Conservation (phyloP, 2,113 vertebrate genomes). For the Megaleporinus macrocephalus region DNA sequence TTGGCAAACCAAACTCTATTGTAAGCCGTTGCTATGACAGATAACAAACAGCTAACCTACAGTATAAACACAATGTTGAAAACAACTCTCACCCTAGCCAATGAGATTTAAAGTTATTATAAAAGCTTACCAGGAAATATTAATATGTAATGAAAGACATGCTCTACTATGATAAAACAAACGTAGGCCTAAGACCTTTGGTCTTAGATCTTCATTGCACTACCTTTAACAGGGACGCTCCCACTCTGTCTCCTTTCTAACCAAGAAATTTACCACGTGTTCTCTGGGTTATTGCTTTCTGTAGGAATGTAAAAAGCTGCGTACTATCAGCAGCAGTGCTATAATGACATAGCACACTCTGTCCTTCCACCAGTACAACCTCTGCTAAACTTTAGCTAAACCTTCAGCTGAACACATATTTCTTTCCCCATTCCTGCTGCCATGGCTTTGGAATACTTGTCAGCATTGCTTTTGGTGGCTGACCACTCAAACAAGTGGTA, state of each 20-base stretch:
- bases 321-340: not conserved
- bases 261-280: not conserved
- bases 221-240: not conserved
- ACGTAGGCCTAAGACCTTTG: not conserved
- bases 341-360: not conserved
- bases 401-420: too few relatives aligned
- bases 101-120: not conserved
- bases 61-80: slow-evolving; percentile 1
- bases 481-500: not conserved
- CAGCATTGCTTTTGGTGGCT: not conserved
- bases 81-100: not conserved
- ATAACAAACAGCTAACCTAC: slow-evolving; percentile 26
- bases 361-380: not conserved
- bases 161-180: not conserved
- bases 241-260: not conserved
- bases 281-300: not conserved
- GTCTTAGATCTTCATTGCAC: not conserved
- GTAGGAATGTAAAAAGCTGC: not conserved
- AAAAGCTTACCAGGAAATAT: not conserved
- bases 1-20: not conserved
- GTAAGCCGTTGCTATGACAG: slow-evolving; percentile 14
- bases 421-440: not conserved
- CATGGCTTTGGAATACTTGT: not conserved
- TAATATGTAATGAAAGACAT: not conserved
- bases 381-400: not conserved